Conservation (phyloP, 2,113 vertebrate species). For the Melanerpes aurifrons region DNA sequence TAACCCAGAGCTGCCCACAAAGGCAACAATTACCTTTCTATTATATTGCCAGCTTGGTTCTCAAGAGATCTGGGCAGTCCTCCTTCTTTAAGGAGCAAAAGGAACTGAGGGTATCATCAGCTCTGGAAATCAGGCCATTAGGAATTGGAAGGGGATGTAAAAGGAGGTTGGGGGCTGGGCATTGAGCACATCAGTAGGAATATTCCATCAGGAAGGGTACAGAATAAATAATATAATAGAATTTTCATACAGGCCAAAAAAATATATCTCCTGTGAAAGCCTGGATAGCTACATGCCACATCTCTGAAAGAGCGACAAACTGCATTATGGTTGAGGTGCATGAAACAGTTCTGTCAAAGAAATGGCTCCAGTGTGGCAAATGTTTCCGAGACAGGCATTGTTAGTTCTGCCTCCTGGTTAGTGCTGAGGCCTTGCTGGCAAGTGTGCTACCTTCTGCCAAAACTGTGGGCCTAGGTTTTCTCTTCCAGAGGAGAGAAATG, state of each 20-base stretch:
- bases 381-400: background rate
- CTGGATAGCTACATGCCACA: background rate
- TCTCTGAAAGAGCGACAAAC: constrained; percentile 41
- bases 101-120: background rate
- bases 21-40: background rate
- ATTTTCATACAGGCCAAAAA: background rate
- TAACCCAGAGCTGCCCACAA: background rate
- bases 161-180: background rate
- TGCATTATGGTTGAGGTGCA: background rate
- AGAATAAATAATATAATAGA: background rate
- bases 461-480: background rate
- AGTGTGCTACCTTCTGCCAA: background rate
- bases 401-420: background rate
- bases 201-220: background rate
- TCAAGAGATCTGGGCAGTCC: background rate
- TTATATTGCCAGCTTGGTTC: background rate
- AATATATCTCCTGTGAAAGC: background rate
- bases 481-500: background rate
- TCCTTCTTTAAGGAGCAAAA: background rate
- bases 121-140: background rate
- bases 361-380: rapidly evolving
- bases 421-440: background rate
- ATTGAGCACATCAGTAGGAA: background rate
- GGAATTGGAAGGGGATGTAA: background rate
- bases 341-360: constrained; percentile 31